These are phyloP conservation scores for Galago senegalensis DNA, from an alignment of 2,797 vertebrate genomes.

Conservation along the genomic window DNA sequence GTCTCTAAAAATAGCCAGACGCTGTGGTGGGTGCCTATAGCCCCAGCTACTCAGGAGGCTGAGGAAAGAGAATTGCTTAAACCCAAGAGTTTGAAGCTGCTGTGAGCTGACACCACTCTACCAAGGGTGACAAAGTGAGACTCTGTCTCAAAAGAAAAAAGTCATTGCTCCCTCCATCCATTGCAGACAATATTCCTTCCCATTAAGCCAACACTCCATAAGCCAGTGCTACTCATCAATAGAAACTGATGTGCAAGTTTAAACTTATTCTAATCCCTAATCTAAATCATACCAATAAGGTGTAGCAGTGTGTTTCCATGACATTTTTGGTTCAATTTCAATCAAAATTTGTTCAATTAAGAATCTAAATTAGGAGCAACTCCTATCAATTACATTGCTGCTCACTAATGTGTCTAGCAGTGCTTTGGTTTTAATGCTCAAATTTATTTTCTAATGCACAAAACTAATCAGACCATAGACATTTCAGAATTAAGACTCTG, in stretches of 20 bases:
- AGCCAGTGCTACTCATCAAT: neutral
- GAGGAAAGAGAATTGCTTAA: no score
- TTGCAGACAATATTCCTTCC: neutral
- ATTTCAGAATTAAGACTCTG: neutral
- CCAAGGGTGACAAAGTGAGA: no score
- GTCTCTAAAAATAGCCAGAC: no score
- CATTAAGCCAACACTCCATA: neutral
- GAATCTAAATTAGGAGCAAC: slow-evolving; percentile 20
- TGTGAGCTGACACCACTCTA: no score
- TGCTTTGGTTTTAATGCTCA: slow-evolving; percentile 22
- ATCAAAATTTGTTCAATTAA: slow-evolving; percentile 54
- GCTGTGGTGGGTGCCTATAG: no score
- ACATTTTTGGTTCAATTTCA: slow-evolving; percentile 46
- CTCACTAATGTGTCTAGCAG: slow-evolving; percentile 24
- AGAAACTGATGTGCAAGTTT: neutral
- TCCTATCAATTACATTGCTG: neutral
- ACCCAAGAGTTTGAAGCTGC: no score
- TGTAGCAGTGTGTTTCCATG: neutral
- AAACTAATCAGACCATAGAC: neutral
- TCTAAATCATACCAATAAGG: slow-evolving; percentile 10
- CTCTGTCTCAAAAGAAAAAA: neutral
- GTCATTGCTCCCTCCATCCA: neutral
- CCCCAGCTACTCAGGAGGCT: no score
- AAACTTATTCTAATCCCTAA: neutral
- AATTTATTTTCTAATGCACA: slow-evolving; percentile 40